phyloP scores from a whole-genome alignment of 2,888 invertebrate species.

The Meloe dianella region DNA sequence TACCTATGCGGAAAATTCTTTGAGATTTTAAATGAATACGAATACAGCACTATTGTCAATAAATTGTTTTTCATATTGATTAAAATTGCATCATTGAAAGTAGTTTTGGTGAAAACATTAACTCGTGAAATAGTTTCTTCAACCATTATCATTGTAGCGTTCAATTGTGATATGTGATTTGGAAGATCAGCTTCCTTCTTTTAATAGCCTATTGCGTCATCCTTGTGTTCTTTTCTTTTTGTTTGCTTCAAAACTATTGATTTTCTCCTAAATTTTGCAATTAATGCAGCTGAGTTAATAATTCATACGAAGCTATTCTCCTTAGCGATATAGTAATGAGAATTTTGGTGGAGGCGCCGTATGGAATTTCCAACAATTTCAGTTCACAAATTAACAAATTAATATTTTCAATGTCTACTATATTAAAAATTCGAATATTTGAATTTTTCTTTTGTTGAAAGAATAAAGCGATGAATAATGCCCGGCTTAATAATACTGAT shows the following conservation, averaged over 20 bases:
- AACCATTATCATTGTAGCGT: background rate
- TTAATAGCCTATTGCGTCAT: conserved; percentile 21
- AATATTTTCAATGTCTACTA: background rate
- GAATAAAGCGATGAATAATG: background rate
- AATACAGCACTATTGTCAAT: background rate
- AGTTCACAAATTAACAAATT: background rate
- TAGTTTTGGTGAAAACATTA: background rate
- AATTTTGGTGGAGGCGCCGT: background rate
- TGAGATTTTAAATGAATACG: background rate
- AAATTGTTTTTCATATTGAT: conserved; percentile 10
- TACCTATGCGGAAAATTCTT: background rate
- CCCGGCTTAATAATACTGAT: background rate
- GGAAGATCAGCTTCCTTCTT: conserved; percentile 9
- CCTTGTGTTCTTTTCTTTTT: background rate
- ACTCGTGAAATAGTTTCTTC: background rate
- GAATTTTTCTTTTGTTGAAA: too few species aligned
- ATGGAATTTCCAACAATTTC: background rate
- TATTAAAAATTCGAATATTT: too few species aligned
- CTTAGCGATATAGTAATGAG: background rate
- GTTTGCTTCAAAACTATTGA: background rate
- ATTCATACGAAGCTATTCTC: background rate
- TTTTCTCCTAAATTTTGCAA: conserved; percentile 10
- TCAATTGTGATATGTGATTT: background rate
- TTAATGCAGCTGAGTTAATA: background rate
- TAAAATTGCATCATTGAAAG: background rate